phyloP scores from a whole-genome alignment of 2,113 vertebrate genomes.

The Eptesicus fuscus region DNA sequence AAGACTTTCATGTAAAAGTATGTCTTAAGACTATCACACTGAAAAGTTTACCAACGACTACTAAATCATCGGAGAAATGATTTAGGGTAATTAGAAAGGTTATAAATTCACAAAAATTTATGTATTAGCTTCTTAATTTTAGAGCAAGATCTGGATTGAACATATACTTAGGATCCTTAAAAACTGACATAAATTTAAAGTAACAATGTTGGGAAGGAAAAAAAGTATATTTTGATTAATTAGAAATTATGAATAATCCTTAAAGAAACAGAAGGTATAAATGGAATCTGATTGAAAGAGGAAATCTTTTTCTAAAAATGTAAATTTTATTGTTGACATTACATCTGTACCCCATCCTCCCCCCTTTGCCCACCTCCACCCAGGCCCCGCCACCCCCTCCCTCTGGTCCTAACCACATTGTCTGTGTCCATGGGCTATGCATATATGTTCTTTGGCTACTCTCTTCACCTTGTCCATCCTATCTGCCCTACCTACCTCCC shows the following conservation, averaged over 20 bases:
- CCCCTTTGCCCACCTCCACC: too few species aligned
- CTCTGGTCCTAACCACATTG: too few species aligned
- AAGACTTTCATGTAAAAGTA: not conserved
- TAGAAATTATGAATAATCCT: not conserved
- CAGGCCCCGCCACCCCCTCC: too few species aligned
- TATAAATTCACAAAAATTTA: not conserved
- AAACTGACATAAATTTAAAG: not conserved
- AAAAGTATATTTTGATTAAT: not conserved
- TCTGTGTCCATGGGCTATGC: too few species aligned
- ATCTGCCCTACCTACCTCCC: too few species aligned
- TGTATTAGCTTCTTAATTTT: not conserved
- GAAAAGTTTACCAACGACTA: not conserved
- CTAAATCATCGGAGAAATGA: not conserved
- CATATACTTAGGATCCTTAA: not conserved
- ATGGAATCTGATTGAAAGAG: not conserved
- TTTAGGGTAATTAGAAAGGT: not conserved
- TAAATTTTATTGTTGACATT: too few species aligned
- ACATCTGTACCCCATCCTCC: too few species aligned
- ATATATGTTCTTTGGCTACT: too few species aligned
- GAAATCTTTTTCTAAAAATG: not conserved
- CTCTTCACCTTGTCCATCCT: too few species aligned
- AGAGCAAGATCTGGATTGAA: not conserved
- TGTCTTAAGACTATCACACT: not conserved
- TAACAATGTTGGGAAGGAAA: not conserved
- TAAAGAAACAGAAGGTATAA: not conserved